Evolutionary conservation across 2,888 invertebrate genomes (phyloP).

Genomic region (Pristionchus fissidentatus): DNA sequence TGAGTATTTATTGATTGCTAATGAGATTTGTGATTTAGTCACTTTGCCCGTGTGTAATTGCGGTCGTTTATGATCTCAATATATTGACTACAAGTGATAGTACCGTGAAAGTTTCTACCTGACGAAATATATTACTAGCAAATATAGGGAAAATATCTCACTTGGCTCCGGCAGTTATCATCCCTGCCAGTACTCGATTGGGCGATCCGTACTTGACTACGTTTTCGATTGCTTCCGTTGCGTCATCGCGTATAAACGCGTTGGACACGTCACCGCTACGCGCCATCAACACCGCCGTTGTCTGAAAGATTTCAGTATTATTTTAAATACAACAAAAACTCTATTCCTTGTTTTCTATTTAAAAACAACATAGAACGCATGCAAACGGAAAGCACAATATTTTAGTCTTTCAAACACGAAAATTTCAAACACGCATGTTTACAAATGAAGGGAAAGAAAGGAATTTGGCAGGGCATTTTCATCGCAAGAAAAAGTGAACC

Average conservation of each 20-base stretch:
- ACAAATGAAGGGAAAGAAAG: too few relatives aligned
- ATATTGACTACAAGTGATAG: too few relatives aligned
- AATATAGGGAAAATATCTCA: conserved; percentile 46
- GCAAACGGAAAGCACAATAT: too few relatives aligned
- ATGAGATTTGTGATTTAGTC: not conserved
- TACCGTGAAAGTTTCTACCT: not conserved
- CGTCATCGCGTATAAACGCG: conserved; percentile 91
- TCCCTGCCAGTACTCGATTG: conserved; percentile 76
- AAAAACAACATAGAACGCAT: too few relatives aligned
- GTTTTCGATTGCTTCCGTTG: conserved; percentile 85
- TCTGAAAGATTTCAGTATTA: conserved; percentile 47
- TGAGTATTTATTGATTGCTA: not conserved
- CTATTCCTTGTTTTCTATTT: not conserved
- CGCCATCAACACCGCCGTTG: conserved; percentile 60
- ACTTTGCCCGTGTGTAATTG: not conserved
- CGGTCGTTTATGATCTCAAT: too few relatives aligned
- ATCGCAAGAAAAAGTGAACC: too few relatives aligned
- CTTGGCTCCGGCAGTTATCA: conserved; percentile 76
- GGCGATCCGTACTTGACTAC: conserved; percentile 87
- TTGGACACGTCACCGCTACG: conserved; percentile 86
- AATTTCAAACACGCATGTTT: too few relatives aligned
- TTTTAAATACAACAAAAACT: not conserved
- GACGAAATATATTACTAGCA: not conserved
- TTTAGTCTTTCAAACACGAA: too few relatives aligned
- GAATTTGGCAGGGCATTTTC: too few relatives aligned